Percentiles rank a stretch among this genome's conserved stretches.
phyloP scores from a whole-genome alignment of 2,888 invertebrate species.

The Cancer borealis region DNA sequence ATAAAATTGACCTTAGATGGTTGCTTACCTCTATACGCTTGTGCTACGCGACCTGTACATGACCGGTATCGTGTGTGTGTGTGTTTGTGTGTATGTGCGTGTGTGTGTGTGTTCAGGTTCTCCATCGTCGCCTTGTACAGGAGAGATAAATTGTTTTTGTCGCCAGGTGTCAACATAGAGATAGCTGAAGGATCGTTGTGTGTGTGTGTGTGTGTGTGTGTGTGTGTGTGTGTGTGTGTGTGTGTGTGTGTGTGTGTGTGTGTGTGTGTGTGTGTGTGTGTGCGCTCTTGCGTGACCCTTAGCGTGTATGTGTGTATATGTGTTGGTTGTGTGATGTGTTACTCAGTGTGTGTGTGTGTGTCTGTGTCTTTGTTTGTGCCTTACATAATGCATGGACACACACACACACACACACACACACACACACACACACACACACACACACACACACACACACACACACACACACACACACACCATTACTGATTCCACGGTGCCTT shows the following conservation, averaged over 20 bases:
- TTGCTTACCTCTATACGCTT: background rate
- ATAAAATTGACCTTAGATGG: background rate
- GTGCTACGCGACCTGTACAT: background rate
- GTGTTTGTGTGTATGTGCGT: background rate
- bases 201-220: slow-evolving; percentile 3
- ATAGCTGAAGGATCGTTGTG: background rate
- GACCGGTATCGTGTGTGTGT: background rate
- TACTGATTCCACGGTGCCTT: slow-evolving; percentile 6
- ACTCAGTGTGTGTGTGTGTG: background rate
- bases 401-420: background rate
- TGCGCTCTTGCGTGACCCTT: background rate
- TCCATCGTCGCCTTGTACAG: no score
- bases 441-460: slow-evolving; percentile 11
- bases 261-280: background rate
- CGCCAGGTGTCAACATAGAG: background rate
- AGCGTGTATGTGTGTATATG: background rate
- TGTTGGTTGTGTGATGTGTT: background rate
- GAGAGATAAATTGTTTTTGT: background rate
- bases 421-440: background rate
- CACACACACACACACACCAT: background rate
- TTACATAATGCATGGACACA: background rate
- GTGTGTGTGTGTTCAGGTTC: background rate
- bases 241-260: slow-evolving; percentile 1
- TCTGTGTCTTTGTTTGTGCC: background rate
- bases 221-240: slow-evolving; percentile 20